These are phyloP conservation scores for Maniola hyperantus DNA, from an alignment of 2,888 invertebrate genomes.

Conservation along the genomic window DNA sequence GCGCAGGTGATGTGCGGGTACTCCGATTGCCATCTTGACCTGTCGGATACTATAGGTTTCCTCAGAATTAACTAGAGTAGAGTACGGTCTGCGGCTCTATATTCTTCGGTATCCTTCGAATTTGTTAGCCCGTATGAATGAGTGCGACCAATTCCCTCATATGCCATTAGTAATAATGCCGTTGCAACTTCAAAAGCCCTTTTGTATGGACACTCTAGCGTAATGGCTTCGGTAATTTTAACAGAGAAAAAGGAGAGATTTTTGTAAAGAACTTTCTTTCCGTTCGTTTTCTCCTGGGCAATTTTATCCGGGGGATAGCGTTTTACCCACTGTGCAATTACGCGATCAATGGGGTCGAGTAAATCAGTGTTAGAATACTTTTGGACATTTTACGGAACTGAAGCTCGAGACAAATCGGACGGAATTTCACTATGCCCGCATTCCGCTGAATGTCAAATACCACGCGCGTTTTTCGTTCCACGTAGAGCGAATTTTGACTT, in stretches of 20 bases:
- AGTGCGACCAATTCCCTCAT: conserved; percentile 29
- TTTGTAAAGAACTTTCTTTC: conserved; percentile 52
- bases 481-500: no score
- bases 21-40: no score
- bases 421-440: no score
- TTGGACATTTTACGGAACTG: conserved; percentile 27
- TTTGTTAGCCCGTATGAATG: conserved; percentile 12
- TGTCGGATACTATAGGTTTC: no score
- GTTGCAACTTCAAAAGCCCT: conserved; percentile 43
- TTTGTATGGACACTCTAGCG: conserved; percentile 46
- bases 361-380: conserved; percentile 50
- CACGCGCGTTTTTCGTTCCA: no score
- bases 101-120: background rate
- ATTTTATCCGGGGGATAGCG: conserved; percentile 49
- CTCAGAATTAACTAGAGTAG: no score
- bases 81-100: background rate
- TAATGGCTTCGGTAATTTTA: conserved; percentile 42
- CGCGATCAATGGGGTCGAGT: conserved; percentile 51
- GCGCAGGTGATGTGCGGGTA: no score
- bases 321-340: conserved; percentile 56
- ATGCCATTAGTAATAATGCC: conserved; percentile 50
- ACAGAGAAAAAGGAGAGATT: conserved; percentile 33
- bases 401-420: no score
- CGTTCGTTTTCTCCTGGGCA: conserved; percentile 48
- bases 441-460: no score